A percentile compares a stretch with the other conserved stretches of the same genome.
Evolutionary conservation across 2,888 invertebrate genomes (phyloP).

Genomic region (Margaritifera margaritifera): DNA sequence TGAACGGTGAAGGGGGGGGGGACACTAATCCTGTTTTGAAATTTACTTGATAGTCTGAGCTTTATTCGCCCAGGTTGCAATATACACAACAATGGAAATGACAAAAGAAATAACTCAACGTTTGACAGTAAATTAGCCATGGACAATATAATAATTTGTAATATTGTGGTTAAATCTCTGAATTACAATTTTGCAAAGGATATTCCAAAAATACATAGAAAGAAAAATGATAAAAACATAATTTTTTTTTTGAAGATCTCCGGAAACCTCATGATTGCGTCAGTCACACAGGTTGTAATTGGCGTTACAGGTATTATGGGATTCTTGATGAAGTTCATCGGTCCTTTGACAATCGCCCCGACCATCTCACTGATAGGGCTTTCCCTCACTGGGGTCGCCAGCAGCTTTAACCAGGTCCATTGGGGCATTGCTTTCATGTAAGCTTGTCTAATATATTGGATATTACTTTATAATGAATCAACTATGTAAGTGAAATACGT

Average conservation of each 20-base stretch:
- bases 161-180: too few species aligned
- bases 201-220: neutral
- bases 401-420: constrained; percentile 83
- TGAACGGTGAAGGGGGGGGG: too few species aligned
- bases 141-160: too few species aligned
- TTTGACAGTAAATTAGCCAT: too few species aligned
- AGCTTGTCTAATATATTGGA: constrained; percentile 57
- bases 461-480: neutral
- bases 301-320: constrained; percentile 57
- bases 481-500: too few species aligned
- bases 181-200: too few species aligned
- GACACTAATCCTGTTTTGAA: too few species aligned
- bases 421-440: constrained; percentile 89
- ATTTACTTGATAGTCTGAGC: too few species aligned
- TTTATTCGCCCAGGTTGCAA: too few species aligned
- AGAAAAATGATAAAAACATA: neutral
- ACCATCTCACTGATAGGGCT: constrained; percentile 88
- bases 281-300: constrained; percentile 53
- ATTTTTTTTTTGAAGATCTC: constrained; percentile 42
- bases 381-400: constrained; percentile 87
- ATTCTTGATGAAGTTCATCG: constrained; percentile 76
- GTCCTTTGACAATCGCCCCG: constrained; percentile 88
- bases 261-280: constrained; percentile 57
- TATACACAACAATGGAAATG: too few species aligned
- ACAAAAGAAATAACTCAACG: too few species aligned